A percentile compares a stretch with the other conserved stretches of the same genome.
Evolutionary conservation across 2,888 invertebrate species (phyloP).

Genomic region (Drosophila monieri): DNA sequence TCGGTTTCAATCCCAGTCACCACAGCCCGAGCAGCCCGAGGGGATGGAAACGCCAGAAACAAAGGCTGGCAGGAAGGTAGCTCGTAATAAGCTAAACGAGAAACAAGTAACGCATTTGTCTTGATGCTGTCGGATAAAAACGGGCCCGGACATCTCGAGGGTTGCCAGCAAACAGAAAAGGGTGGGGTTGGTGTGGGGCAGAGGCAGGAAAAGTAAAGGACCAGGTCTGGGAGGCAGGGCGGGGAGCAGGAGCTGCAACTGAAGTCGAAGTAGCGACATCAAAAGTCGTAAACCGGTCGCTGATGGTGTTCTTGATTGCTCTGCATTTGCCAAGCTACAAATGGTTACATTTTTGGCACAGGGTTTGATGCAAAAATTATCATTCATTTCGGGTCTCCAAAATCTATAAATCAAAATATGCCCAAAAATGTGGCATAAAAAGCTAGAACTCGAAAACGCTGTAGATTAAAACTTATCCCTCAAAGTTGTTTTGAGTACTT

Average conservation of each 20-base stretch:
- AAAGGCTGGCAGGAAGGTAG: constrained; percentile 66
- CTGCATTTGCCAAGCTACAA: constrained; percentile 66
- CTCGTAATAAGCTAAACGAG: constrained; percentile 79
- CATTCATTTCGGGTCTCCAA: constrained; percentile 24
- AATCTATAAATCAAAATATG: constrained; percentile 46
- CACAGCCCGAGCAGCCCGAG: constrained; percentile 15
- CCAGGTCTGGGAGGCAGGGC: background rate
- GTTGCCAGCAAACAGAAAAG: constrained; percentile 52
- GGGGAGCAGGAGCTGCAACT: constrained; percentile 19
- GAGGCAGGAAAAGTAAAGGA: background rate
- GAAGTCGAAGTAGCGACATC: constrained; percentile 50
- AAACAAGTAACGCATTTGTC: constrained; percentile 80
- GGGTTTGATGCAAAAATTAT: constrained; percentile 44
- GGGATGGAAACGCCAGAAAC: constrained; percentile 38
- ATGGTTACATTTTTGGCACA: constrained; percentile 65
- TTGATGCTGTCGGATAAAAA: constrained; percentile 77
- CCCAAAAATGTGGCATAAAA: background rate
- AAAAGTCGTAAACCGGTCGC: constrained; percentile 72
- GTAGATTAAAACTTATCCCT: no score
- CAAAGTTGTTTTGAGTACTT: no score
- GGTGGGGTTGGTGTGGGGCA: constrained; percentile 1
- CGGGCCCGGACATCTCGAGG: constrained; percentile 48
- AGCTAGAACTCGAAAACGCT: background rate
- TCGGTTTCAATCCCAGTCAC: background rate
- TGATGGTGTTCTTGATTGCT: constrained; percentile 78